A percentile compares a stretch with the other conserved stretches of the same genome.
Conservation (phyloP, 2,888 invertebrate genomes). For the Agelastica alni region DNA sequence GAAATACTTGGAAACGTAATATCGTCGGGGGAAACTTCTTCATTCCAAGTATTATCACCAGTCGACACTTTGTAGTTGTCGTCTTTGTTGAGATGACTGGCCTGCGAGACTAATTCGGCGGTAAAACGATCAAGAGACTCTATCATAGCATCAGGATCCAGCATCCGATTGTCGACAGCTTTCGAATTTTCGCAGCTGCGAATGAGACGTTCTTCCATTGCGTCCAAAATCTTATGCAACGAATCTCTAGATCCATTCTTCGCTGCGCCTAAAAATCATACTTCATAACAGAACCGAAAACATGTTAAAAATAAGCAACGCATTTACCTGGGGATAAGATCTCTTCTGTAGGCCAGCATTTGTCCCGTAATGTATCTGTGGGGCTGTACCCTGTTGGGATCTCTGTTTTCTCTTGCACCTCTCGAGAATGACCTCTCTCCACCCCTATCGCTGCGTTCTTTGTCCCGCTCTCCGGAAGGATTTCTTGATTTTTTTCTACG, state of each 20-base stretch:
- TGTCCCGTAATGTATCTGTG: slow-evolving; percentile 50
- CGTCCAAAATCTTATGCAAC: slow-evolving; percentile 38
- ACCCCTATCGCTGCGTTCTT: slow-evolving; percentile 18
- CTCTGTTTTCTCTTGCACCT: slow-evolving; percentile 34
- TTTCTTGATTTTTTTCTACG: slow-evolving; percentile 46
- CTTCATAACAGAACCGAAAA: neutral
- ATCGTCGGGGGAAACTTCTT: slow-evolving; percentile 78
- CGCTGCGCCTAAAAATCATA: slow-evolving; percentile 42
- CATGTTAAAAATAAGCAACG: neutral
- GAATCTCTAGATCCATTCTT: slow-evolving; percentile 59
- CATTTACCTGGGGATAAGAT: slow-evolving; percentile 49
- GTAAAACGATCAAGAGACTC: slow-evolving; percentile 69
- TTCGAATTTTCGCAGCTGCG: slow-evolving; percentile 47
- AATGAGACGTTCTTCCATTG: slow-evolving; percentile 44
- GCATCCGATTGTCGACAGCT: slow-evolving; percentile 51
- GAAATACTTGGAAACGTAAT: slow-evolving; percentile 82
- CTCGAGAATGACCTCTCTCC: slow-evolving; percentile 20
- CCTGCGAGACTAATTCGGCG: slow-evolving; percentile 67
- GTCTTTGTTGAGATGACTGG: slow-evolving; percentile 63
- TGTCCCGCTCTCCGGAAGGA: slow-evolving; percentile 31
- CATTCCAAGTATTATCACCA: slow-evolving; percentile 77
- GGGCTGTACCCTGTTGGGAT: slow-evolving; percentile 30
- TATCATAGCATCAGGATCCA: slow-evolving; percentile 70
- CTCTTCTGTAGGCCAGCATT: slow-evolving; percentile 53
- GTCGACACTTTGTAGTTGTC: slow-evolving; percentile 45